A percentile compares a stretch with the other conserved stretches of the same genome.
phyloP scores from a whole-genome alignment of 2,888 invertebrate genomes.

The Protodeltote pygarga region DNA sequence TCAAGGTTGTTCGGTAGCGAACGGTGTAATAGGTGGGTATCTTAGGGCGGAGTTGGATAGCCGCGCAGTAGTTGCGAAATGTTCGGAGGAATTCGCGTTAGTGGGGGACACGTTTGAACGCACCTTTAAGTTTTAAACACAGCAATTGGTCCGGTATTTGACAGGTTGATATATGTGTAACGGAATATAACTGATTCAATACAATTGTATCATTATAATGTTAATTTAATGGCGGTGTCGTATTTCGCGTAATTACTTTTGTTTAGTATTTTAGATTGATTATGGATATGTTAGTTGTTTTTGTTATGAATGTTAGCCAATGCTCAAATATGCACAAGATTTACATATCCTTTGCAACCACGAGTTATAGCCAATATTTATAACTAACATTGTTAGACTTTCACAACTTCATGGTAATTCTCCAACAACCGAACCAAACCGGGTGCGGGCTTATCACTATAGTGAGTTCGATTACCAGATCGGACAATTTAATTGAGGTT shows the following conservation, averaged over 20 bases:
- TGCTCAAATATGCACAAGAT: constrained; percentile 20
- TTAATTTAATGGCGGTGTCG: constrained; percentile 54
- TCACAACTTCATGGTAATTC: too few relatives aligned
- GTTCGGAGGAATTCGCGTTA: constrained; percentile 65
- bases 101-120: constrained; percentile 75
- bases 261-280: constrained; percentile 45
- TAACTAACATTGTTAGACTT: constrained; percentile 13
- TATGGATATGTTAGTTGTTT: constrained; percentile 8
- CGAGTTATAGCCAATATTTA: constrained; percentile 25
- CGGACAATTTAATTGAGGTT: too few relatives aligned
- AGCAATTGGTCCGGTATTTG: constrained; percentile 81
- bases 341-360: constrained; percentile 24
- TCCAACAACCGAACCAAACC: too few relatives aligned
- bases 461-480: too few relatives aligned
- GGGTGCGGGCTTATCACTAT: too few relatives aligned
- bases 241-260: constrained; percentile 56
- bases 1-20: constrained; percentile 84
- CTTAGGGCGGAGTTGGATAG: constrained; percentile 74
- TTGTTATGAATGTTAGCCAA: constrained; percentile 5
- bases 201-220: constrained; percentile 55
- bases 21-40: constrained; percentile 77
- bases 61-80: constrained; percentile 67
- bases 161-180: constrained; percentile 79
- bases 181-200: constrained; percentile 57
- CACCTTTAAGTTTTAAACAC: constrained; percentile 70